Evolutionary conservation across 2,888 invertebrate species (phyloP).

Genomic region (Acleris laterana): DNA sequence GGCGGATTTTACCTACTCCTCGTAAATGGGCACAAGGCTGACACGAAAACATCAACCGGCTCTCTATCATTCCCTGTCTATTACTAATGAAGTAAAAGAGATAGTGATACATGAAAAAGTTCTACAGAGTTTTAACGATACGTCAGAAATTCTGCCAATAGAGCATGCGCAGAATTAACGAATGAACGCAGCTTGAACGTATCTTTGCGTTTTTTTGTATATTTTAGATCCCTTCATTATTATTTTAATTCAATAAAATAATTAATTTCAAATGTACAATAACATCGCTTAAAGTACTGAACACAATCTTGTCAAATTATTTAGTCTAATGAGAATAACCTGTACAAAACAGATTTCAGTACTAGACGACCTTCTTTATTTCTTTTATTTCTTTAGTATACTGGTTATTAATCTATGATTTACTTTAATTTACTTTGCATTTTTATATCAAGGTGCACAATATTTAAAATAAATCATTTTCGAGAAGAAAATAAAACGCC

Average conservation of each 20-base stretch:
- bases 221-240: not conserved
- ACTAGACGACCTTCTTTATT: too few species aligned
- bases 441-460: too few species aligned
- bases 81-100: slow-evolving; percentile 66
- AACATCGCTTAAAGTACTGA: too few species aligned
- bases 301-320: too few species aligned
- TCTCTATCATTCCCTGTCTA: slow-evolving; percentile 78
- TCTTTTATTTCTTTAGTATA: too few species aligned
- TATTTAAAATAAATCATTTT: not conserved
- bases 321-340: too few species aligned
- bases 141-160: slow-evolving; percentile 69
- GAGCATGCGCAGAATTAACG: slow-evolving; percentile 72
- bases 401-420: too few species aligned
- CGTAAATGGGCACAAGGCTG: slow-evolving; percentile 85
- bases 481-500: slow-evolving; percentile 13
- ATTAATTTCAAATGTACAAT: too few species aligned
- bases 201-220: slow-evolving; percentile 49
- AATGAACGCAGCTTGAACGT: slow-evolving; percentile 63
- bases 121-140: slow-evolving; percentile 65
- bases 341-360: too few species aligned
- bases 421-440: too few species aligned
- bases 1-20: slow-evolving; percentile 85
- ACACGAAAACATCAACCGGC: slow-evolving; percentile 84
- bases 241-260: not conserved
- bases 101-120: slow-evolving; percentile 72